These are phyloP conservation scores for Myoxocephalus aenaeus DNA, from an alignment of 2,797 vertebrate genomes.

Conservation along the genomic window DNA sequence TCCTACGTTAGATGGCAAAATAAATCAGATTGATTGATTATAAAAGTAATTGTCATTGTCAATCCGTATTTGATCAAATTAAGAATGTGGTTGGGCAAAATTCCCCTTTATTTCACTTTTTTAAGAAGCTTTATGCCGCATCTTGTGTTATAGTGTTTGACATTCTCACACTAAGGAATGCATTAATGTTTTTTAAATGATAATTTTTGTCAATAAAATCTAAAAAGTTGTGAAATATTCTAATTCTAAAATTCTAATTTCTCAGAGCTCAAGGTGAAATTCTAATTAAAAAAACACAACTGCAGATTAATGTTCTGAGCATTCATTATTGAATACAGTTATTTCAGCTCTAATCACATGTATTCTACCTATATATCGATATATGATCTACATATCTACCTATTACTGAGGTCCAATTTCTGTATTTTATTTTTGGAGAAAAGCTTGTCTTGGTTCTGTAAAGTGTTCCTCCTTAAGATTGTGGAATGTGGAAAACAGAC, in stretches of 20 bases:
- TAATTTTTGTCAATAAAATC: not conserved
- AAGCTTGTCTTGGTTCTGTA: not conserved
- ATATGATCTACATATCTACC: not conserved
- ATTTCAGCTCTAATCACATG: not conserved
- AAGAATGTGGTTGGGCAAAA: not conserved
- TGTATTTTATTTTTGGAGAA: not conserved
- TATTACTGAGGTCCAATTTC: not conserved
- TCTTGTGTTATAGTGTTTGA: not conserved
- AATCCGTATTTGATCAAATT: not conserved
- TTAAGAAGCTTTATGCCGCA: not conserved
- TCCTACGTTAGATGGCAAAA: not conserved
- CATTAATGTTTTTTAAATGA: not conserved
- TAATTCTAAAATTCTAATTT: not conserved
- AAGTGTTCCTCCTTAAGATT: conserved; percentile 8
- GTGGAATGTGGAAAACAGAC: conserved; percentile 4
- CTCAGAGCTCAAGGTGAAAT: not conserved
- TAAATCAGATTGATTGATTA: not conserved
- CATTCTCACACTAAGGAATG: not conserved
- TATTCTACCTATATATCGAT: not conserved
- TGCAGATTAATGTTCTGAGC: not conserved
- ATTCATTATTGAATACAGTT: not conserved
- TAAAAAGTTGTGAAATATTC: too few species aligned
- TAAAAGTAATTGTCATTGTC: not conserved
- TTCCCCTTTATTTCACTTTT: not conserved
- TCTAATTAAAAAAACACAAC: not conserved